Conservation (phyloP, 2,113 vertebrate species). For the Bothrops jararaca region DNA sequence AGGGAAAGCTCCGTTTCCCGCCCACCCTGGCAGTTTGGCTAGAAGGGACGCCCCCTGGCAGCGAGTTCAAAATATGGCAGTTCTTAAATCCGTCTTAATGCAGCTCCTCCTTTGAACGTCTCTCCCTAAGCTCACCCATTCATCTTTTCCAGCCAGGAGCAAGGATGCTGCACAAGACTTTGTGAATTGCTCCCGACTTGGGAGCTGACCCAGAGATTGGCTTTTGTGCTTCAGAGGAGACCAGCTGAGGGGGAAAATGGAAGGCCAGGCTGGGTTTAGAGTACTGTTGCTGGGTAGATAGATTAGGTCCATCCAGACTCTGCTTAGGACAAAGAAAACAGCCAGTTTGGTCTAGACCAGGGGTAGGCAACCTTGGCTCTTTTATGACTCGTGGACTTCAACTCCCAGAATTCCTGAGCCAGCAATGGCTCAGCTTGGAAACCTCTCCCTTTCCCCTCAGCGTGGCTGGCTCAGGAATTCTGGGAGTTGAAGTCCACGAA, state of each 20-base stretch:
- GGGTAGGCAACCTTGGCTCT: too few species aligned
- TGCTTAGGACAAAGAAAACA: too few species aligned
- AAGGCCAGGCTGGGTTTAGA: background rate
- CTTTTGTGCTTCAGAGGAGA: background rate
- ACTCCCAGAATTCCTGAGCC: too few species aligned
- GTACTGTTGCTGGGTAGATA: background rate
- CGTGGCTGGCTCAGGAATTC: too few species aligned
- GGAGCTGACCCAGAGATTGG: background rate
- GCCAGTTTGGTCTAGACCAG: too few species aligned
- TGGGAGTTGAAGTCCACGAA: too few species aligned
- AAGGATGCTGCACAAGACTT: background rate
- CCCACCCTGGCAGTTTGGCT: background rate
- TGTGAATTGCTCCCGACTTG: background rate
- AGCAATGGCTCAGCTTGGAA: too few species aligned
- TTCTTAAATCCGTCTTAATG: slow-evolving; percentile 11
- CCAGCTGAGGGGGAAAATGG: background rate
- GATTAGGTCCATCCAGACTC: background rate
- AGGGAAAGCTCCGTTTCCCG: background rate
- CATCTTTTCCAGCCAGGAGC: background rate
- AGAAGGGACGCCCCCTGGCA: background rate
- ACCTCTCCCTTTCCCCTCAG: too few species aligned
- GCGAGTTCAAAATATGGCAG: background rate
- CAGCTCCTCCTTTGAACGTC: background rate
- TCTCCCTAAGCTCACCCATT: background rate
- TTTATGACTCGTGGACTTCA: too few species aligned